Conservation (phyloP, 2,888 invertebrate species). For the Spodoptera littoralis region DNA sequence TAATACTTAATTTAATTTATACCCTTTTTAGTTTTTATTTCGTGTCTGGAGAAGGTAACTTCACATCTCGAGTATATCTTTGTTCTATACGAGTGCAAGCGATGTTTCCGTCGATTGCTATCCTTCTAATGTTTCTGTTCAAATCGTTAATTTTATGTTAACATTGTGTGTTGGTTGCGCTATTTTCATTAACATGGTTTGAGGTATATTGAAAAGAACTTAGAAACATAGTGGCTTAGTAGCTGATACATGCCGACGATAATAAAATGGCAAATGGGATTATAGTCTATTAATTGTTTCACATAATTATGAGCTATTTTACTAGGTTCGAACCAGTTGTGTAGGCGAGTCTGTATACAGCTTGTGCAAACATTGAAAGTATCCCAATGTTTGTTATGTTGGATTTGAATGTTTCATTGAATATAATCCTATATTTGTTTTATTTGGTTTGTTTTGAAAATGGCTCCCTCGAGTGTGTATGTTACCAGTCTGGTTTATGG, state of each 20-base stretch:
- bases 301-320: slow-evolving; percentile 66
- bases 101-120: slow-evolving; percentile 55
- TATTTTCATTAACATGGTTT: slow-evolving; percentile 83
- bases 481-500: slow-evolving; percentile 3
- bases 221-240: slow-evolving; percentile 81
- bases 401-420: slow-evolving; percentile 87
- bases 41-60: slow-evolving; percentile 47
- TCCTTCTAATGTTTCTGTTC: slow-evolving; percentile 55
- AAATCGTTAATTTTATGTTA: slow-evolving; percentile 68
- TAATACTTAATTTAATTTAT: slow-evolving; percentile 72
- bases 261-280: slow-evolving; percentile 80
- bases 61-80: slow-evolving; percentile 30
- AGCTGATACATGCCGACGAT: slow-evolving; percentile 73
- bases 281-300: slow-evolving; percentile 77
- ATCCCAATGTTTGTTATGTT: slow-evolving; percentile 80
- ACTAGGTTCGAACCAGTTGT: slow-evolving; percentile 61
- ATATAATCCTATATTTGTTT: slow-evolving; percentile 89
- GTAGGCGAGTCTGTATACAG: slow-evolving; percentile 70
- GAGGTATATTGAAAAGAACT: slow-evolving; percentile 77
- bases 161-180: slow-evolving; percentile 82
- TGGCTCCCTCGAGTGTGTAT: slow-evolving; percentile 51
- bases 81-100: slow-evolving; percentile 45
- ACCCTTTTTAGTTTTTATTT: slow-evolving; percentile 63
- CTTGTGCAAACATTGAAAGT: slow-evolving; percentile 75
- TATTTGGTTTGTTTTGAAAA: slow-evolving; percentile 83